Evolutionary conservation across 2,888 invertebrate species (phyloP).

Genomic region (Andrena bicolor): DNA sequence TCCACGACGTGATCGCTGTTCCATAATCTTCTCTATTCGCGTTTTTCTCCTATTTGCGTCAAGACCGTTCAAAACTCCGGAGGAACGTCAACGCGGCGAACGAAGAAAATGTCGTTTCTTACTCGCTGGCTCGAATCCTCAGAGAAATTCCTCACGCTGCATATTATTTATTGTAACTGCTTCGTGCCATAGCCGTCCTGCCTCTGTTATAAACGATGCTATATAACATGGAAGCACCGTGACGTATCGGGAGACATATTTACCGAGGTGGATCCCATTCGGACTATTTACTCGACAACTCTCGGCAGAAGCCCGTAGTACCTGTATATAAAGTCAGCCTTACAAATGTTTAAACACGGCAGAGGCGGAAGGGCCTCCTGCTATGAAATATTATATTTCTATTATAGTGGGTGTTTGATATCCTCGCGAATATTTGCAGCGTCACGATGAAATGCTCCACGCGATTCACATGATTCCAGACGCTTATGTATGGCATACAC

Average conservation of each 20-base stretch:
- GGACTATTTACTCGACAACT: slow-evolving; percentile 71
- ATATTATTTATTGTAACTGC: slow-evolving; percentile 75
- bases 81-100: slow-evolving; percentile 21
- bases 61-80: slow-evolving; percentile 22
- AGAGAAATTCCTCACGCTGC: slow-evolving; percentile 57
- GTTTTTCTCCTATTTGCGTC: slow-evolving; percentile 20
- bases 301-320: slow-evolving; percentile 47
- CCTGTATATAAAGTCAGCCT: slow-evolving; percentile 60
- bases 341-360: slow-evolving; percentile 69
- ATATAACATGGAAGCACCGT: slow-evolving; percentile 68
- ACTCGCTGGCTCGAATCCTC: slow-evolving; percentile 35
- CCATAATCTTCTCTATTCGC: neutral
- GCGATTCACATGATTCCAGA: slow-evolving; percentile 25
- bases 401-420: slow-evolving; percentile 43
- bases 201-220: slow-evolving; percentile 72
- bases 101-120: slow-evolving; percentile 41
- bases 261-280: slow-evolving; percentile 73
- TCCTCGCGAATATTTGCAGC: slow-evolving; percentile 26
- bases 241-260: slow-evolving; percentile 78
- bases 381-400: slow-evolving; percentile 56
- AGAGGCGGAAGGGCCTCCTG: slow-evolving; percentile 42
- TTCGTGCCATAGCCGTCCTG: slow-evolving; percentile 64
- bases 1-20: neutral
- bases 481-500: neutral
- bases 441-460: slow-evolving; percentile 36